Conservation (phyloP, 35 echinoderm and acorn worm species). For the Nesometra sesokonis region DNA sequence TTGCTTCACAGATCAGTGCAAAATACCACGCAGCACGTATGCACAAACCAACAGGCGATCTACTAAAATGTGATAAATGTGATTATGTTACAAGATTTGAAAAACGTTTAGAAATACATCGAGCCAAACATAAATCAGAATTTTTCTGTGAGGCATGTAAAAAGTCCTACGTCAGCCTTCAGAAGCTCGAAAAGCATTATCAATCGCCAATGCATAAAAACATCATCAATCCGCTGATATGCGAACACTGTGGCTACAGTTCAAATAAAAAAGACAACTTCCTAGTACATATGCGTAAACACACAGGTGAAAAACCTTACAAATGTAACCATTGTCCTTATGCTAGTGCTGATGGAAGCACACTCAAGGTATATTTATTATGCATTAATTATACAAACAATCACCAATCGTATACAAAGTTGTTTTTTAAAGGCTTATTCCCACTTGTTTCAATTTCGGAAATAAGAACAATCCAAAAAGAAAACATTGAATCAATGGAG, state of each 20-base stretch:
- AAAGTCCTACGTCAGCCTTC: constrained; percentile 37
- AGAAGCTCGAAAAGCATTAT: constrained; percentile 50
- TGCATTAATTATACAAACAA: background rate
- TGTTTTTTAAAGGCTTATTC: too few species aligned
- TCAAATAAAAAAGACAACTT: constrained; percentile 93
- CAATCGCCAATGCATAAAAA: constrained; percentile 73
- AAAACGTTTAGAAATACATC: constrained; percentile 58
- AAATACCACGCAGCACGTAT: constrained; percentile 53
- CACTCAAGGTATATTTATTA: constrained; percentile 51
- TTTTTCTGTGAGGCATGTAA: constrained; percentile 64
- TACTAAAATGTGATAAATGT: constrained; percentile 47
- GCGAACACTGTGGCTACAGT: constrained; percentile 78
- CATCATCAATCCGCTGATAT: constrained; percentile 61
- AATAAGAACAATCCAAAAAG: too few species aligned
- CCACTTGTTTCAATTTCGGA: too few species aligned
- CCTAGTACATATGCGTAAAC: constrained; percentile 77
- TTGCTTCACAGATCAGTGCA: constrained; percentile 52
- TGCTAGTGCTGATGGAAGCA: constrained; percentile 84
- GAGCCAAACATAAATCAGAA: constrained; percentile 48
- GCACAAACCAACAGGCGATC: constrained; percentile 7
- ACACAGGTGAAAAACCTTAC: constrained; percentile 83
- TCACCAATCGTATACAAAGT: too few species aligned
- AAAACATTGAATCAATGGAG: too few species aligned
- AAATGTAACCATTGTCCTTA: constrained; percentile 75
- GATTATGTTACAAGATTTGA: constrained; percentile 57